Evolutionary conservation across 2,797 vertebrate genomes (phyloP).

Genomic region (Tinamus major): DNA sequence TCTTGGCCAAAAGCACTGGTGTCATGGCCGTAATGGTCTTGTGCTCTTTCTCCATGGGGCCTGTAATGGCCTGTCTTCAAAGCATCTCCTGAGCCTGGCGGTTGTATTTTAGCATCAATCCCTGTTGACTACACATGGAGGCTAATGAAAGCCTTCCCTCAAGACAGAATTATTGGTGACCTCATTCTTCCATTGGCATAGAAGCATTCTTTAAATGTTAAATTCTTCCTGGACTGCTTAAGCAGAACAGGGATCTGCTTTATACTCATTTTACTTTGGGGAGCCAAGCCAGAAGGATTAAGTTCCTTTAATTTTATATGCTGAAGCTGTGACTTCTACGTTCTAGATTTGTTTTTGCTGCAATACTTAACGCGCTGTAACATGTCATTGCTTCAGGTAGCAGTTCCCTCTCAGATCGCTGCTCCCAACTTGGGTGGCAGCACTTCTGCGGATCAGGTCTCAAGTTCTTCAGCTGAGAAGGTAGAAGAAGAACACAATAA

Average conservation of each 20-base stretch:
- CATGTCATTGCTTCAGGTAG: background rate
- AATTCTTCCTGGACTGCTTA: background rate
- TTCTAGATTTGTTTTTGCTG: background rate
- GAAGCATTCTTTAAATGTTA: background rate
- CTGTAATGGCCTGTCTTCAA: background rate
- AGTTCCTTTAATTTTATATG: background rate
- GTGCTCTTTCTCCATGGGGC: background rate
- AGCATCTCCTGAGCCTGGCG: background rate
- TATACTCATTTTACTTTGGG: background rate
- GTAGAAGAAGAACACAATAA: background rate
- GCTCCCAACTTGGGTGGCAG: background rate
- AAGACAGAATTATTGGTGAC: background rate
- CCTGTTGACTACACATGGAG: background rate
- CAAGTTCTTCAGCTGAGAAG: background rate
- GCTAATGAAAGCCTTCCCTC: background rate
- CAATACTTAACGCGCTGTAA: background rate
- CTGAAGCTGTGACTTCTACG: background rate
- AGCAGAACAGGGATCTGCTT: background rate
- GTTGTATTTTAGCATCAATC: background rate
- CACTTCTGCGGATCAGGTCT: background rate
- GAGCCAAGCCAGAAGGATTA: background rate
- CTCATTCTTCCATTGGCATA: background rate
- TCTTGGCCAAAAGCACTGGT: background rate
- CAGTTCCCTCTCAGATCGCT: background rate
- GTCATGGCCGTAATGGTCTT: background rate